These are phyloP conservation scores for Chanos chanos DNA, from an alignment of 2,797 vertebrate species.

Conservation along the genomic window DNA sequence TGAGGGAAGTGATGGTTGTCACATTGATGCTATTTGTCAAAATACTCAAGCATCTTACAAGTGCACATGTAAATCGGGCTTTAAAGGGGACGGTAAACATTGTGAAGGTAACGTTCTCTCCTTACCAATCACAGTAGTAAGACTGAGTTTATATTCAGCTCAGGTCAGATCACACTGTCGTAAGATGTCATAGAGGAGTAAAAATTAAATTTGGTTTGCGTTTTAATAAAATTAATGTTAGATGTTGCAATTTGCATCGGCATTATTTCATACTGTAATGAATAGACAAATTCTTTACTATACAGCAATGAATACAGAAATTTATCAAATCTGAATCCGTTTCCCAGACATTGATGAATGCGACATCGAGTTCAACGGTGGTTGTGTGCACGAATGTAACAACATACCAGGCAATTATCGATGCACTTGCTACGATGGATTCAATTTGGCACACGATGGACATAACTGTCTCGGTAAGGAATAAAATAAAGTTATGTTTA, in stretches of 20 bases:
- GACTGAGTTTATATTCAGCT: not conserved
- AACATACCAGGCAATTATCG: constrained; percentile 98
- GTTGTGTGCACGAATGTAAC: constrained; percentile 95
- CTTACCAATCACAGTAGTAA: not conserved
- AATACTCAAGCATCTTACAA: constrained; percentile 89
- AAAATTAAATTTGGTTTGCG: no score
- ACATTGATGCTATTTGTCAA: constrained; percentile 93
- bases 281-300: constrained; percentile 8
- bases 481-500: not conserved
- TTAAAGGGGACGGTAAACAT: constrained; percentile 86
- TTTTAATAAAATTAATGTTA: no score
- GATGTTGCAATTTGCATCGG: not conserved
- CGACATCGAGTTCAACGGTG: constrained; percentile 88
- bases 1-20: constrained; percentile 88
- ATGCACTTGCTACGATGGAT: constrained; percentile 95
- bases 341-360: constrained; percentile 93
- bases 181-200: no score
- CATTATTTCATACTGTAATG: not conserved
- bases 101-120: constrained; percentile 81
- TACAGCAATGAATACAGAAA: constrained; percentile 44
- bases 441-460: constrained; percentile 92
- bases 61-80: constrained; percentile 91
- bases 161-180: no score
- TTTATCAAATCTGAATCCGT: constrained; percentile 54
- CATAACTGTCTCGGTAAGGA: constrained; percentile 95